Conservation (phyloP, 2,113 vertebrate genomes). For the Hypanus sabinus region DNA sequence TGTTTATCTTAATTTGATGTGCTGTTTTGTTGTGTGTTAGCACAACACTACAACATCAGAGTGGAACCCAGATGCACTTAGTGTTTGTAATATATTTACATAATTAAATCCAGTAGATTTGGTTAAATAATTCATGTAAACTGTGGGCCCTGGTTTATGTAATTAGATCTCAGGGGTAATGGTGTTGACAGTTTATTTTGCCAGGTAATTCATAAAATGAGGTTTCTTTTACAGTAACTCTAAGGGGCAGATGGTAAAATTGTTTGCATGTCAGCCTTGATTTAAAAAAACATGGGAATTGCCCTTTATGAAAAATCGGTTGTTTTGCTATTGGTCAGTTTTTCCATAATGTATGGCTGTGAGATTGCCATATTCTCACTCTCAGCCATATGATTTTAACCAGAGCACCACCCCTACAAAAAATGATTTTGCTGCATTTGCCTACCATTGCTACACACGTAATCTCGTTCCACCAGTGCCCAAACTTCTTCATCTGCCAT, state of each 20-base stretch:
- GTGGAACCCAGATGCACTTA: conserved; percentile 50
- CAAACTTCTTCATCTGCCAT: not conserved
- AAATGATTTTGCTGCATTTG: not conserved
- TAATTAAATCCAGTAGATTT: conserved; percentile 47
- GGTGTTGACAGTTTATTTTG: conserved; percentile 40
- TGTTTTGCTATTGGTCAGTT: not conserved
- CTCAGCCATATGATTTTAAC: not conserved
- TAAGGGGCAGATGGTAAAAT: conserved; percentile 44
- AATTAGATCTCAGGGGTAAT: conserved; percentile 64
- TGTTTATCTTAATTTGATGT: not conserved
- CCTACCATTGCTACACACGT: no score
- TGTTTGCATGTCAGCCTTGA: conserved; percentile 38
- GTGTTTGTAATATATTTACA: conserved; percentile 39
- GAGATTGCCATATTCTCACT: not conserved
- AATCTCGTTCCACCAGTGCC: not conserved
- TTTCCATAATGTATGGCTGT: not conserved
- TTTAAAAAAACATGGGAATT: not conserved
- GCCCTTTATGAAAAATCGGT: not conserved
- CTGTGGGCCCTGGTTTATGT: conserved; percentile 48
- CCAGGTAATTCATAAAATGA: conserved; percentile 43
- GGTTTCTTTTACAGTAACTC: conserved; percentile 47
- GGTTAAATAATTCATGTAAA: conserved; percentile 57
- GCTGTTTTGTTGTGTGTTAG: conserved; percentile 3
- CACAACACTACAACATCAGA: conserved; percentile 40
- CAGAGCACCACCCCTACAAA: not conserved